Percentiles rank a stretch among this genome's conserved stretches.
phyloP scores from a whole-genome alignment of 2,888 invertebrate genomes.

The Nemotelus pantherinus region DNA sequence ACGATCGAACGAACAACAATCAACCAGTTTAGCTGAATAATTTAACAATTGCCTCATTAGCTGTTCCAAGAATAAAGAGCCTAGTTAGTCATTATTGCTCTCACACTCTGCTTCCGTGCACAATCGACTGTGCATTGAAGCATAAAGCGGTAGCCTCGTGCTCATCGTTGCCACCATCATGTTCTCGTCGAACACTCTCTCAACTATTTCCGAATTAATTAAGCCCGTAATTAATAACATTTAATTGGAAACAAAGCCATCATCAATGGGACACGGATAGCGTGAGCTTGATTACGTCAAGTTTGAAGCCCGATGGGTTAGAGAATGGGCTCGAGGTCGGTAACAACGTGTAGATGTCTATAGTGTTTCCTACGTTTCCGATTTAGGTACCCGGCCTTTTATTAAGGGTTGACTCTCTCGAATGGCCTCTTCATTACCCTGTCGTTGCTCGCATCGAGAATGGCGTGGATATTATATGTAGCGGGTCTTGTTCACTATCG shows the following conservation, averaged over 20 bases:
- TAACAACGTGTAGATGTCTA: no score
- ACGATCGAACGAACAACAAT: no score
- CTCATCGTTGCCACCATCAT: neutral
- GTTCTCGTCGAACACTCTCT: neutral
- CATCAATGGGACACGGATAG: slow-evolving; percentile 43
- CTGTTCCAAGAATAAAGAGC: slow-evolving; percentile 2
- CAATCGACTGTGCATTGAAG: neutral
- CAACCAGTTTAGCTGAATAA: slow-evolving; percentile 4
- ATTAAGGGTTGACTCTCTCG: neutral
- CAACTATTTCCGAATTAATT: slow-evolving; percentile 37
- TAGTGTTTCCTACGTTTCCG: no score
- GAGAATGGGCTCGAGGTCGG: no score
- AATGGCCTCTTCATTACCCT: slow-evolving; percentile 25
- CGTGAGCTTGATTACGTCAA: slow-evolving; percentile 27
- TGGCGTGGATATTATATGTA: no score
- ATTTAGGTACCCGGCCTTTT: neutral
- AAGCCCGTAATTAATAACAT: slow-evolving; percentile 45
- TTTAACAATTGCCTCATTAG: slow-evolving; percentile 11
- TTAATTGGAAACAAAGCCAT: slow-evolving; percentile 48
- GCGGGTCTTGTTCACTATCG: neutral
- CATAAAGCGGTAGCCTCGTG: neutral
- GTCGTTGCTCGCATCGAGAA: neutral
- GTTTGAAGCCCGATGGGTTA: no score
- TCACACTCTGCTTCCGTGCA: neutral
- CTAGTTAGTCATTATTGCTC: neutral